phyloP scores from a whole-genome alignment of 1,140 invertebrate genomes.

The Teleogryllus occipitalis region DNA sequence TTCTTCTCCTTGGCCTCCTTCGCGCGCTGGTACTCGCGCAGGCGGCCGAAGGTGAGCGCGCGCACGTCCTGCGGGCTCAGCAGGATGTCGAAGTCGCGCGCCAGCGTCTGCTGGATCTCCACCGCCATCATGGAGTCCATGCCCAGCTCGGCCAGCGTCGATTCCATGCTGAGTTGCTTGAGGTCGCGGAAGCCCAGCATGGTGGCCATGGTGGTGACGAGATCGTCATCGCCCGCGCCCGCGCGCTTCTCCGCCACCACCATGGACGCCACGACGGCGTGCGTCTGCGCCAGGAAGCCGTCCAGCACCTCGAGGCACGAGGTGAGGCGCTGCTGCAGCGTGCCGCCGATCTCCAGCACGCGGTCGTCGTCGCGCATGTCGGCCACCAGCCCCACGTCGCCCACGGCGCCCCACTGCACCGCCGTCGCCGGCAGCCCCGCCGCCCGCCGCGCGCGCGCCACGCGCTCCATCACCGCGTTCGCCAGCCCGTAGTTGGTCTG shows the following conservation, averaged over 20 bases:
- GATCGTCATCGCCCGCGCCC: neutral
- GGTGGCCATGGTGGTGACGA: neutral
- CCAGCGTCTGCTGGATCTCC: slow-evolving; percentile 55
- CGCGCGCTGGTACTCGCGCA: neutral
- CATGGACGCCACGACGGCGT: neutral
- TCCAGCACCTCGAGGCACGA: neutral
- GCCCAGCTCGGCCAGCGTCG: slow-evolving; percentile 57
- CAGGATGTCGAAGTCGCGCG: slow-evolving; percentile 39
- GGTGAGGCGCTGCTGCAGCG: slow-evolving; percentile 51
- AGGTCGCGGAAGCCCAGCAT: slow-evolving; percentile 14
- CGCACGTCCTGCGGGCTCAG: slow-evolving; percentile 52
- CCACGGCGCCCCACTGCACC: slow-evolving; percentile 45
- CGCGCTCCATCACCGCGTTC: slow-evolving; percentile 29
- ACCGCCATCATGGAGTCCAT: slow-evolving; percentile 87
- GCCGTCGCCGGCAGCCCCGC: slow-evolving; percentile 25
- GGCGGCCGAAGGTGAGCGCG: neutral
- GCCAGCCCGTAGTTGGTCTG: slow-evolving; percentile 29
- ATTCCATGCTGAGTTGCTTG: slow-evolving; percentile 37
- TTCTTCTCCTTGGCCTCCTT: neutral
- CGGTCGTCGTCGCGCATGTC: slow-evolving; percentile 73
- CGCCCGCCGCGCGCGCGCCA: slow-evolving; percentile 25
- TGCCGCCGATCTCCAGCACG: slow-evolving; percentile 46
- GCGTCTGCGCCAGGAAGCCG: neutral
- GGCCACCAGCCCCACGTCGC: slow-evolving; percentile 62
- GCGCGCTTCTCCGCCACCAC: neutral